Conservation (phyloP, 92 coral and sea anemone genomes). For the Phenganax marumi region DNA sequence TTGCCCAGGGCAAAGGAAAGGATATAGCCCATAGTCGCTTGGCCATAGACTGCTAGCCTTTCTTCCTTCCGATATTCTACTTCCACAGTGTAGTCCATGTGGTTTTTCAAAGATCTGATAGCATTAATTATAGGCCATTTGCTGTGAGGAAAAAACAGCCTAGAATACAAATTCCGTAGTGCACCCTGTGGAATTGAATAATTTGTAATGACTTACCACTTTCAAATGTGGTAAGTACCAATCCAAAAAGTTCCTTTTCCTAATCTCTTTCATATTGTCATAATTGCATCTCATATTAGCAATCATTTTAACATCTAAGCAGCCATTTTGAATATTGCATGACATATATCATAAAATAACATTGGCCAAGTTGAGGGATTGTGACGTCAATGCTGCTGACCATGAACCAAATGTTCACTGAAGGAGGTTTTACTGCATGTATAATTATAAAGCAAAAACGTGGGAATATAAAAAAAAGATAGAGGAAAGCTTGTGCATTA, state of each 20-base stretch:
- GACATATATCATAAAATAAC: background rate
- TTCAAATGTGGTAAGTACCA: background rate
- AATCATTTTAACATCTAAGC: background rate
- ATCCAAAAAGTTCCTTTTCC: background rate
- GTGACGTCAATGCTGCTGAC: background rate
- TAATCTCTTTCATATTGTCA: background rate
- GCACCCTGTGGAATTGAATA: background rate
- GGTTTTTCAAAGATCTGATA: no score
- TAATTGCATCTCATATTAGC: constrained; percentile 1
- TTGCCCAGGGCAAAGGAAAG: no score
- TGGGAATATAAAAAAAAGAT: background rate
- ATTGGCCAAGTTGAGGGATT: background rate
- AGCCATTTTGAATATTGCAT: constrained; percentile 28
- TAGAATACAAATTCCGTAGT: no score
- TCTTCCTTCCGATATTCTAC: no score
- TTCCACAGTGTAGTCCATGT: no score
- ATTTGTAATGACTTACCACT: constrained; percentile 10
- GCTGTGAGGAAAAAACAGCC: no score
- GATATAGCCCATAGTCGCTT: no score
- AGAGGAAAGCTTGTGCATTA: background rate
- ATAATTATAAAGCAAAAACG: constrained; percentile 5
- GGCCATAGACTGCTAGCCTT: no score
- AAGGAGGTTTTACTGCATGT: constrained; percentile 2
- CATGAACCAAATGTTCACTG: background rate
- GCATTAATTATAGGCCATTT: no score